These are phyloP conservation scores for Elymnias hypermnestra DNA, from an alignment of 1,140 invertebrate genomes.

Conservation along the genomic window DNA sequence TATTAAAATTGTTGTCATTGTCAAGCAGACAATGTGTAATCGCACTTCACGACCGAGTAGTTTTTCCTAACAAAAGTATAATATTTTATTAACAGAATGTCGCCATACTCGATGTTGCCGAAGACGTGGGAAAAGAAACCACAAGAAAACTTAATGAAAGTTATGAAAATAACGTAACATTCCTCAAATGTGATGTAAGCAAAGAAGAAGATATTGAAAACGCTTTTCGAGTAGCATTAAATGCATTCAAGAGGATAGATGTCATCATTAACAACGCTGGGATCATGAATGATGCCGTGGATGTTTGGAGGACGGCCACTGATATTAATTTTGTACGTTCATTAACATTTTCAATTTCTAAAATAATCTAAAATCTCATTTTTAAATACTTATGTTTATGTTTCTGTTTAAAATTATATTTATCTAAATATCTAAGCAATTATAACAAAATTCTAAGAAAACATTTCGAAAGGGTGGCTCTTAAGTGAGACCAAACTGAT, in stretches of 20 bases:
- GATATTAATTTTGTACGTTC: conserved; percentile 48
- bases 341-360: too few species aligned
- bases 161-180: conserved; percentile 5
- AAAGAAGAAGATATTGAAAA: conserved; percentile 13
- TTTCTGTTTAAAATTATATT: too few species aligned
- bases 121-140: conserved; percentile 2
- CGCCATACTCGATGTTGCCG: conserved; percentile 10
- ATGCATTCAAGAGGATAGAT: conserved; percentile 76
- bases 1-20: too few species aligned
- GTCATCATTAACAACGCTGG: conserved; percentile 82
- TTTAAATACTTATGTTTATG: too few species aligned
- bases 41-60: too few species aligned
- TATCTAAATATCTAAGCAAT: too few species aligned
- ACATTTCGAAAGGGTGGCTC: too few species aligned
- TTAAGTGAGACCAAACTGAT: too few species aligned
- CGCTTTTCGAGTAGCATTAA: conserved; percentile 52
- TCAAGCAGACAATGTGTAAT: too few species aligned
- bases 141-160: conserved; percentile 7
- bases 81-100: conserved; percentile 5
- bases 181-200: conserved; percentile 13
- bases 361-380: too few species aligned
- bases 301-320: conserved; percentile 35
- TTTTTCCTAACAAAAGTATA: too few species aligned
- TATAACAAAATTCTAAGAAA: too few species aligned
- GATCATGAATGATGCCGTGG: conserved; percentile 41